phyloP scores from a whole-genome alignment of 2,888 invertebrate genomes.

The Strigamia transsilvanica region DNA sequence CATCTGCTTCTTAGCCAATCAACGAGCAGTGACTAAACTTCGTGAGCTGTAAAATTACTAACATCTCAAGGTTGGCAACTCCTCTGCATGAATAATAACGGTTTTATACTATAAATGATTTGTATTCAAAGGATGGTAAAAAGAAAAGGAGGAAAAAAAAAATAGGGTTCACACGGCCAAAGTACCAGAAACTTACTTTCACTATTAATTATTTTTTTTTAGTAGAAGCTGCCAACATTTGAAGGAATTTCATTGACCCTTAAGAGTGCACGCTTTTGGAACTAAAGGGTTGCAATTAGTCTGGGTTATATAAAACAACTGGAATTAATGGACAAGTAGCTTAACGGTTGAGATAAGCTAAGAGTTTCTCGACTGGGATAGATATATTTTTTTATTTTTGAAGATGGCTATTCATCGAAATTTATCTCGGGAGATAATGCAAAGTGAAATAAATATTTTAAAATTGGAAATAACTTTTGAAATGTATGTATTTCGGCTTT shows the following conservation, averaged over 20 bases:
- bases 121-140: slow-evolving; percentile 3
- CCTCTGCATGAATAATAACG: slow-evolving; percentile 31
- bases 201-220: slow-evolving; percentile 9
- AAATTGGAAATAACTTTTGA: not conserved
- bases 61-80: slow-evolving; percentile 17
- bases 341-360: slow-evolving; percentile 9
- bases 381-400: too few species aligned
- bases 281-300: not conserved
- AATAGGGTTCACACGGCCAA: slow-evolving; percentile 31
- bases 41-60: slow-evolving; percentile 10
- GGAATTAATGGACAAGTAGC: not conserved
- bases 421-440: not conserved
- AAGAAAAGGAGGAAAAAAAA: not conserved
- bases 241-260: slow-evolving; percentile 22
- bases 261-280: slow-evolving; percentile 7
- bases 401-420: not conserved
- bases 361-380: not conserved
- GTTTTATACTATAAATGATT: slow-evolving; percentile 6
- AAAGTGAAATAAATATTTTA: too few species aligned
- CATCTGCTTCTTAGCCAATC: slow-evolving; percentile 1
- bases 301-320: not conserved
- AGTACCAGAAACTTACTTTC: slow-evolving; percentile 26
- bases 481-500: not conserved
- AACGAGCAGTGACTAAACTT: not conserved
- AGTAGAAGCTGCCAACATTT: not conserved